phyloP scores from a whole-genome alignment of 2,888 invertebrate genomes.

The Pemphredon lugubris region DNA sequence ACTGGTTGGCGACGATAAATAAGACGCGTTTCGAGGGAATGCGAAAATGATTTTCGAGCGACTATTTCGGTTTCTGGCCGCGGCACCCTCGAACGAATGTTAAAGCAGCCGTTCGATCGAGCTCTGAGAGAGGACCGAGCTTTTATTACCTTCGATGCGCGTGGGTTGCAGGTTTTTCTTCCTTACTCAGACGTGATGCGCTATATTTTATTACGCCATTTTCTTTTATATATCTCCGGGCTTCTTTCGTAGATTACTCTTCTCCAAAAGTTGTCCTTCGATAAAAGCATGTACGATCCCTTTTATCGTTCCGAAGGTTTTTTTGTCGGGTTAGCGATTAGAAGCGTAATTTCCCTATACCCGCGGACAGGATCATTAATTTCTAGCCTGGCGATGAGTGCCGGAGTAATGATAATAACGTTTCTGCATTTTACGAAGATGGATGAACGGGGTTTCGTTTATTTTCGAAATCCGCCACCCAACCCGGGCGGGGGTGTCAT shows the following conservation, averaged over 20 bases:
- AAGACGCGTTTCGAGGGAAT: constrained; percentile 10
- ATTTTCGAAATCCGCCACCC: background rate
- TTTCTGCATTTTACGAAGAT: background rate
- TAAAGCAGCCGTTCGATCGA: background rate
- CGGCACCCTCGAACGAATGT: background rate
- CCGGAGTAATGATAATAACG: constrained; percentile 12
- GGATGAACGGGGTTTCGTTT: background rate
- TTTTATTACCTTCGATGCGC: constrained; percentile 9
- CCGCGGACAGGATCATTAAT: constrained; percentile 2
- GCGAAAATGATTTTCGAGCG: constrained; percentile 22
- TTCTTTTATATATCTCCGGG: too few relatives aligned
- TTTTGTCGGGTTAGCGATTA: too few relatives aligned
- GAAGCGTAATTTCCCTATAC: too few relatives aligned
- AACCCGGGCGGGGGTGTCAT: background rate
- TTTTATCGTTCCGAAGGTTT: too few relatives aligned
- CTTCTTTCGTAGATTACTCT: too few relatives aligned
- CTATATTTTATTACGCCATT: too few relatives aligned
- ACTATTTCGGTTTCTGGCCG: constrained; percentile 3
- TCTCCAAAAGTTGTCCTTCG: too few relatives aligned
- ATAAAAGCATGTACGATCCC: too few relatives aligned
- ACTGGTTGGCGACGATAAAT: constrained; percentile 46
- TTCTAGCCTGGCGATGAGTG: background rate
- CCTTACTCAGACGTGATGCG: too few relatives aligned
- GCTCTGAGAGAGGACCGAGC: background rate
- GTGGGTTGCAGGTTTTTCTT: too few relatives aligned